Conservation (phyloP, 2,113 vertebrate species). For the Recurvirostra avosetta region DNA sequence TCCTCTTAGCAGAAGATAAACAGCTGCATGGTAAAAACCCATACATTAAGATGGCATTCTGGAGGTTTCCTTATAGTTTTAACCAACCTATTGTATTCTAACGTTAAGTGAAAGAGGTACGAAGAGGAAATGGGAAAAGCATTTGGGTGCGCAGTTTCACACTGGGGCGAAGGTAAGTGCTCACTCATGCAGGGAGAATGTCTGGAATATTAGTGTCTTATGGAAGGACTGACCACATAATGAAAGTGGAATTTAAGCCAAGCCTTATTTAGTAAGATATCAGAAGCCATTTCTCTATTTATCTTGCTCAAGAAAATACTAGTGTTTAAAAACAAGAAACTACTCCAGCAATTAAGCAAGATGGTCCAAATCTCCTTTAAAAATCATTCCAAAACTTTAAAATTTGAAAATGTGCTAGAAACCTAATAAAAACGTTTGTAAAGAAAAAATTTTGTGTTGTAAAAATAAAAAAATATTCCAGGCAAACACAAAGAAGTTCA, state of each 20-base stretch:
- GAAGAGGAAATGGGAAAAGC: constrained; percentile 41
- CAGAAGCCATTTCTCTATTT: neutral
- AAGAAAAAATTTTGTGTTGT: neutral
- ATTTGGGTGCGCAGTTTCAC: neutral
- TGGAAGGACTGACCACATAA: neutral
- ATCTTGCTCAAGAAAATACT: neutral
- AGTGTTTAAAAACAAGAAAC: neutral
- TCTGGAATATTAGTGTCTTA: neutral
- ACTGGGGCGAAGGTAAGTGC: neutral
- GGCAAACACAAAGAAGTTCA: neutral
- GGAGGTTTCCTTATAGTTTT: constrained; percentile 11
- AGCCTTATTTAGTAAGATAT: constrained; percentile 4
- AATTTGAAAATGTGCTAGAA: neutral
- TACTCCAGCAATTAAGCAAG: neutral
- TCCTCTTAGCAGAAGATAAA: constrained; percentile 43
- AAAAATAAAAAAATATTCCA: neutral
- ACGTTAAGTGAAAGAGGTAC: constrained; percentile 6
- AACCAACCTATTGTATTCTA: constrained; percentile 23
- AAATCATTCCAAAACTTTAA: neutral
- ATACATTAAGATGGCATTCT: neutral
- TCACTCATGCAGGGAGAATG: neutral
- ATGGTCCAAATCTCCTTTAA: neutral
- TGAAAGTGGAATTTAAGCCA: neutral
- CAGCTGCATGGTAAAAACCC: constrained; percentile 9
- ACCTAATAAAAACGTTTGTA: neutral